Conservation (phyloP, 1,140 invertebrate genomes). For the Calephelis nemesis region DNA sequence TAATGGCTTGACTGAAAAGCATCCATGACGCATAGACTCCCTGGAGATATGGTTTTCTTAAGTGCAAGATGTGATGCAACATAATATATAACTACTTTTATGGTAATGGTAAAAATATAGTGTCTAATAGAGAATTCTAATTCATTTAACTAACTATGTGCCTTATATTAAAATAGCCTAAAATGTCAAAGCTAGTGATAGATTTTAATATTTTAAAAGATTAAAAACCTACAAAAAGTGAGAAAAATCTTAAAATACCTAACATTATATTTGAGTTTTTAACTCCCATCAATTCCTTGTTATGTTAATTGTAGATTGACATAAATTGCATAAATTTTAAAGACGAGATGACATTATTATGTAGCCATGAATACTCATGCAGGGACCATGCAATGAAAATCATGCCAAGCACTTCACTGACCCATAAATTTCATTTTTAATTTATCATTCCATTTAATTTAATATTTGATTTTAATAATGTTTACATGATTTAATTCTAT, state of each 20-base stretch:
- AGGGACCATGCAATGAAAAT: slow-evolving; percentile 40
- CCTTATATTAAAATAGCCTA: slow-evolving; percentile 12
- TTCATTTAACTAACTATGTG: slow-evolving; percentile 8
- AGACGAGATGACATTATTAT: slow-evolving; percentile 23
- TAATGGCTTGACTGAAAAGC: slow-evolving; percentile 14
- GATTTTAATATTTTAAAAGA: slow-evolving; percentile 6
- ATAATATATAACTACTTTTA: slow-evolving; percentile 12
- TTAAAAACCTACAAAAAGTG: slow-evolving; percentile 13
- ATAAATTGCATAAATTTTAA: slow-evolving; percentile 18
- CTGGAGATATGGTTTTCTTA: slow-evolving; percentile 20
- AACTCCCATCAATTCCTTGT: slow-evolving; percentile 7
- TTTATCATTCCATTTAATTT: background rate
- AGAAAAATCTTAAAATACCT: slow-evolving; percentile 16
- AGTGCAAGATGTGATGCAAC: slow-evolving; percentile 24
- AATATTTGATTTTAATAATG: background rate
- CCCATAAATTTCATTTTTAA: slow-evolving; percentile 42
- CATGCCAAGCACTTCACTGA: slow-evolving; percentile 47
- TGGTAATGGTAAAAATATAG: slow-evolving; percentile 10
- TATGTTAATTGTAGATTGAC: background rate
- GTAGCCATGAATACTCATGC: slow-evolving; percentile 26
- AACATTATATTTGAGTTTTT: background rate
- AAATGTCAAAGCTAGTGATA: slow-evolving; percentile 10
- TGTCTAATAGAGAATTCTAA: slow-evolving; percentile 10
- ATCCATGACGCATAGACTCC: slow-evolving; percentile 32
- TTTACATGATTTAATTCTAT: too few species aligned